phyloP scores from a whole-genome alignment of 2,888 invertebrate species.

The Netelia melanura region DNA sequence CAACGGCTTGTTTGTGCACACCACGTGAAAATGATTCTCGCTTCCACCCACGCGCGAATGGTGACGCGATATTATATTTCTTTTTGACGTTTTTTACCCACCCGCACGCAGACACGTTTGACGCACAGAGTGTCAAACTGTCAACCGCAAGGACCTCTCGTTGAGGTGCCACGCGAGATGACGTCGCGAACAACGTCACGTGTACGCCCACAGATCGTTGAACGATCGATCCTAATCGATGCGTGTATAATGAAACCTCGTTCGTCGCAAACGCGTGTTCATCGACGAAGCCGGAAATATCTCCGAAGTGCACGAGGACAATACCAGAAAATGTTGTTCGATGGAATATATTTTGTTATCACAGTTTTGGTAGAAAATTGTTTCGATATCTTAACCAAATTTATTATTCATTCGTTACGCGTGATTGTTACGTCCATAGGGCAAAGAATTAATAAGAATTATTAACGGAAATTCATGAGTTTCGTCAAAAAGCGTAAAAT shows the following conservation, averaged over 20 bases:
- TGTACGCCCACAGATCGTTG: slow-evolving; percentile 77
- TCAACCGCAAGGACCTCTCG: slow-evolving; percentile 76
- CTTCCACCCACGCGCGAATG: slow-evolving; percentile 47
- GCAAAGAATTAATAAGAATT: too few species aligned
- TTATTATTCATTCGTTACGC: too few species aligned
- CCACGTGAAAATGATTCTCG: slow-evolving; percentile 13
- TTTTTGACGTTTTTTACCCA: slow-evolving; percentile 49
- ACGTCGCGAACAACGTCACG: slow-evolving; percentile 70
- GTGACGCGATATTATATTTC: slow-evolving; percentile 8
- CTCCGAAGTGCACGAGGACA: not conserved
- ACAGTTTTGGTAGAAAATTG: not conserved
- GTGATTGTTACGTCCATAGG: too few species aligned
- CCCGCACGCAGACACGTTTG: not conserved
- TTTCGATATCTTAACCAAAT: too few species aligned
- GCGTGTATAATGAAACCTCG: slow-evolving; percentile 76
- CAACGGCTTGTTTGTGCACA: slow-evolving; percentile 66
- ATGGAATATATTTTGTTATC: not conserved
- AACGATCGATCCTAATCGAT: slow-evolving; percentile 82
- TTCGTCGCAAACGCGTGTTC: slow-evolving; percentile 31
- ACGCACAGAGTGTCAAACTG: slow-evolving; percentile 74
- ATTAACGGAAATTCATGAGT: not conserved
- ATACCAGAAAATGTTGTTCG: slow-evolving; percentile 26
- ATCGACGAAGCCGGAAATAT: slow-evolving; percentile 21
- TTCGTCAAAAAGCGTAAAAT: slow-evolving; percentile 13
- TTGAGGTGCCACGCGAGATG: slow-evolving; percentile 69